phyloP scores from a whole-genome alignment of 1,140 invertebrate genomes.

The Sipha flava region DNA sequence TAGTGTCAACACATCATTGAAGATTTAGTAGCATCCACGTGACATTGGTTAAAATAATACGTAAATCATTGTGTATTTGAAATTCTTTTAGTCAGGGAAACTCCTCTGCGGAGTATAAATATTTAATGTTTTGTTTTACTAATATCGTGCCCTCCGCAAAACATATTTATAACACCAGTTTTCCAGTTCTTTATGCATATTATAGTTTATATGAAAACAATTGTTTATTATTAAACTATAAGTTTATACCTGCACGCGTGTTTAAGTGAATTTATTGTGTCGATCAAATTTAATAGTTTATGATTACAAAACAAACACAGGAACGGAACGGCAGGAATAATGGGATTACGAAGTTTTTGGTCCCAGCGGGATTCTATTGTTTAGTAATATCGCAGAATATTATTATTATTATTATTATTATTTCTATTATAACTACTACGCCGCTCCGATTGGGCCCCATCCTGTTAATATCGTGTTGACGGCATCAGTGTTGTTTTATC shows the following conservation, averaged over 20 bases:
- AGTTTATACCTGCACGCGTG: background rate
- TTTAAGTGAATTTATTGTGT: background rate
- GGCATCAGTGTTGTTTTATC: background rate
- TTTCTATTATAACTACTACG: too few relatives aligned
- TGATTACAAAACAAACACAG: background rate
- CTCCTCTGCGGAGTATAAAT: background rate
- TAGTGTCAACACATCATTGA: constrained; percentile 24
- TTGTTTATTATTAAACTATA: background rate
- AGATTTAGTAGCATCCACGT: constrained; percentile 18
- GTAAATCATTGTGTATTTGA: constrained; percentile 19
- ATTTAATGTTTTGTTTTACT: constrained; percentile 21
- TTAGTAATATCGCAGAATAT: background rate
- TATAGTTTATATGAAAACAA: background rate
- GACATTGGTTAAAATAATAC: constrained; percentile 1
- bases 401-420: too few relatives aligned
- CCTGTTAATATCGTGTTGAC: background rate
- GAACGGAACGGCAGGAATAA: background rate
- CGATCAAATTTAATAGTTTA: background rate
- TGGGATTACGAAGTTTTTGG: background rate
- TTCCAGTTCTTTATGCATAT: background rate
- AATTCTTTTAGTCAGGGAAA: background rate
- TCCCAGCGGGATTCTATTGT: background rate
- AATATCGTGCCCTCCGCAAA: background rate
- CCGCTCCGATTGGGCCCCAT: background rate
- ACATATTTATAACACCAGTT: background rate